Evolutionary conservation across 2,888 invertebrate genomes (phyloP).

Genomic region (Drosophila ezoana): DNA sequence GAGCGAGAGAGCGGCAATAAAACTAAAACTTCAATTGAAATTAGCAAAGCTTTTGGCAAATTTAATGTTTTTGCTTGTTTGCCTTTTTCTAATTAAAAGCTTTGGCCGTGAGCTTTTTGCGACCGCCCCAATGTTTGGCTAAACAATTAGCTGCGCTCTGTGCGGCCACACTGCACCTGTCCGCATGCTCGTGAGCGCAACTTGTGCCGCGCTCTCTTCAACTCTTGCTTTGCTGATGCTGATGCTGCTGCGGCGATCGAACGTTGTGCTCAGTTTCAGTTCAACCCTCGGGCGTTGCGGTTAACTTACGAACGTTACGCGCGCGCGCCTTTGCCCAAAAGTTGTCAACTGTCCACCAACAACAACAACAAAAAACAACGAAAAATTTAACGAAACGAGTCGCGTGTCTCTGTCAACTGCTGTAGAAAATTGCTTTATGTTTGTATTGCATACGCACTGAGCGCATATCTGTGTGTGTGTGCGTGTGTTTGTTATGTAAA

Average conservation of each 20-base stretch:
- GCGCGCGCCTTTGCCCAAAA: conserved; percentile 63
- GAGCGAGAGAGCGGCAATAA: background rate
- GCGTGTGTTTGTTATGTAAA: conserved; percentile 33
- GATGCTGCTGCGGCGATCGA: conserved; percentile 17
- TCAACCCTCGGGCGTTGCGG: conserved; percentile 79
- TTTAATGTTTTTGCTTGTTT: conserved; percentile 4
- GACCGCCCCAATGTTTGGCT: conserved; percentile 31
- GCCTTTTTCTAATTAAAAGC: conserved; percentile 25
- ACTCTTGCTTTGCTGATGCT: conserved; percentile 31
- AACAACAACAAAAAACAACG: conserved; percentile 36
- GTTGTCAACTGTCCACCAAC: conserved; percentile 70
- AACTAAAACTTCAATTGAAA: conserved; percentile 32
- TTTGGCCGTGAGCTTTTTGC: conserved; percentile 37
- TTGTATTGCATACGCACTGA: conserved; percentile 50
- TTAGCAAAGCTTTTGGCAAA: conserved; percentile 18
- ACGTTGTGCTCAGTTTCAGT: conserved; percentile 63
- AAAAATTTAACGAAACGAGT: conserved; percentile 71
- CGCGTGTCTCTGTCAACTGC: conserved; percentile 66
- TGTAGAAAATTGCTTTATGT: conserved; percentile 55
- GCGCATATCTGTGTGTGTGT: conserved; percentile 16
- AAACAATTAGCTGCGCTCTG: conserved; percentile 33
- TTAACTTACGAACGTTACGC: conserved; percentile 45
- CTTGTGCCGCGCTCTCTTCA: conserved; percentile 11
- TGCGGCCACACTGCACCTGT: conserved; percentile 44
- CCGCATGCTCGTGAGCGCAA: conserved; percentile 13